Conservation (phyloP, 2,113 vertebrate species). For the Vanacampus margaritifer region DNA sequence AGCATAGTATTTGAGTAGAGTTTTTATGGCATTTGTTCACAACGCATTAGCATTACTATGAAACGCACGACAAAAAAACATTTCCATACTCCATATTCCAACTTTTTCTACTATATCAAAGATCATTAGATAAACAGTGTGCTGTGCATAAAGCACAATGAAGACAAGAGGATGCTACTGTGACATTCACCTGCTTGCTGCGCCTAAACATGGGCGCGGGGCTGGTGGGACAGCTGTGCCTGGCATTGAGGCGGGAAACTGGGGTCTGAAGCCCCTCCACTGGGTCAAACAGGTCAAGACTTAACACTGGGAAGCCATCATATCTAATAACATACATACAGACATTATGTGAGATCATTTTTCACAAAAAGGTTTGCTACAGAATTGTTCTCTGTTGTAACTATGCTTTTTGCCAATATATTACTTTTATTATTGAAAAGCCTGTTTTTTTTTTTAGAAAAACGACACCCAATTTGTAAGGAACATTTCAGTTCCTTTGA, state of each 20-base stretch:
- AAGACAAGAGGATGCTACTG: background rate
- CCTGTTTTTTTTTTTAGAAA: too few relatives aligned
- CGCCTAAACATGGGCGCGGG: constrained; percentile 94
- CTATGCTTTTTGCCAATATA: too few relatives aligned
- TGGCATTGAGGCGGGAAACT: constrained; percentile 77
- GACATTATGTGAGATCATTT: background rate
- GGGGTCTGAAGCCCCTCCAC: constrained; percentile 76
- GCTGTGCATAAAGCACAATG: too few relatives aligned
- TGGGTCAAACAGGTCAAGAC: constrained; percentile 86
- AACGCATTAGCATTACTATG: background rate
- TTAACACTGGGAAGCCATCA: constrained; percentile 90
- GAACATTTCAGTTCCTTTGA: background rate
- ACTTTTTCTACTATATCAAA: too few relatives aligned
- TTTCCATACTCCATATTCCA: too few relatives aligned
- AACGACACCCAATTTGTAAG: too few relatives aligned
- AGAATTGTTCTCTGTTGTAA: too few relatives aligned
- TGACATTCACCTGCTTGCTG: constrained; percentile 87
- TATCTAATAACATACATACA: constrained; percentile 74
- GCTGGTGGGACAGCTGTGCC: constrained; percentile 86
- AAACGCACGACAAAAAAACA: background rate
- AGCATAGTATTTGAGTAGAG: too few relatives aligned
- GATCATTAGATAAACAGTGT: too few relatives aligned
- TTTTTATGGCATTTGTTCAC: too few relatives aligned
- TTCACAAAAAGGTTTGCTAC: background rate
- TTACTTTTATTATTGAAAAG: background rate